These are phyloP conservation scores for Sesia apiformis DNA, from an alignment of 2,888 invertebrate genomes.

Conservation along the genomic window DNA sequence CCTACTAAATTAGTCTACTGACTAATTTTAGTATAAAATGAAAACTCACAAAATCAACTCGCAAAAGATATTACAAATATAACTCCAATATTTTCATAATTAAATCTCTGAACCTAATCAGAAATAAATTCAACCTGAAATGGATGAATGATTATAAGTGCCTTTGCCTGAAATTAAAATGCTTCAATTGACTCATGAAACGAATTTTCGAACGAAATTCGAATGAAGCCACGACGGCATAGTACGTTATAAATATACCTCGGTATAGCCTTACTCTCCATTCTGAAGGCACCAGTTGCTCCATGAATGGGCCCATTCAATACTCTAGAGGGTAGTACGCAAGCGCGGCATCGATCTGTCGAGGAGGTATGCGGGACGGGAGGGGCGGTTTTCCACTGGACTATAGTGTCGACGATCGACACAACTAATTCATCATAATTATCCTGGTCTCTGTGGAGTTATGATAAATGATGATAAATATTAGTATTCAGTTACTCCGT, in stretches of 20 bases:
- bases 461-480: too few species aligned
- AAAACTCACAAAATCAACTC: too few species aligned
- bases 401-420: background rate
- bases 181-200: background rate
- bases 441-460: too few species aligned
- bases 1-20: too few species aligned
- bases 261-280: constrained; percentile 16
- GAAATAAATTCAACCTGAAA: background rate
- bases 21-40: too few species aligned
- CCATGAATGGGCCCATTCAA: constrained; percentile 19
- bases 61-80: too few species aligned
- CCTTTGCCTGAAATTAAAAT: background rate
- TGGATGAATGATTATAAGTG: background rate
- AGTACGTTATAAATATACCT: background rate
- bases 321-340: constrained; percentile 22
- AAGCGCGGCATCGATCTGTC: constrained; percentile 46
- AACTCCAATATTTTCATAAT: background rate
- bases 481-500: too few species aligned
- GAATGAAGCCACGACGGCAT: background rate
- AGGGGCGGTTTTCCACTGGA: constrained; percentile 14
- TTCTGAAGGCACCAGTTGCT: constrained; percentile 57
- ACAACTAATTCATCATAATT: too few species aligned
- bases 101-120: background rate
- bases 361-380: constrained; percentile 16
- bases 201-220: background rate